Evolutionary conservation across 2,113 vertebrate genomes (phyloP), one percentile per base, ranked within the genome.

Genomic region (Lycaon pictus): DNA sequence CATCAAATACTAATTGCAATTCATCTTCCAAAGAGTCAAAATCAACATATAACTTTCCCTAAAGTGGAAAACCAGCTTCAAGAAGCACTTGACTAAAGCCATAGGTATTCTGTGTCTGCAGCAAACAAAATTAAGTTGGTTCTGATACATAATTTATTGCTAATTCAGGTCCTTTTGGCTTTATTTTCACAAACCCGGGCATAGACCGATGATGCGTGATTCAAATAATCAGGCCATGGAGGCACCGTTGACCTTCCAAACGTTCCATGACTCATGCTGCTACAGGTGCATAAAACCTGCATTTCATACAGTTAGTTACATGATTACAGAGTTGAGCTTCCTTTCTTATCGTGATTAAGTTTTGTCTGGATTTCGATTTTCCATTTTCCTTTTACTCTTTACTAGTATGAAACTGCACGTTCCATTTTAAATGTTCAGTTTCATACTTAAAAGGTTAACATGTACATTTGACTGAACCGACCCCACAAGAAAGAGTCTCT

Each of bases 1-100:
- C 95, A 96, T 93, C 72, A 87, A n/a, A 27, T 51, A 63, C 32
- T 96, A 98, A 96, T 88, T 96, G 92, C 63, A 88, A 74, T 87
- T 98, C 94, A 94, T 97, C 48, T 92, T 87, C 93, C 12, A 90
- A 90, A 92, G 25, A 74, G 17, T 76, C 71, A 88, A 87, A 96
- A 95, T 86, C 74, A 93, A 56, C 62, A 27, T 53, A 48, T 83
- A 87, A 90, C 95, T 84, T 96, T 92, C 32, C 37, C 19, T 71
- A 32, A 63, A 80, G 17, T 87, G 25, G 87, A 71, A 91, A 69
- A 69, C 2, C n/a, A 43, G 1, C 19, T 25, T 93, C 6, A 81
- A 60, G 32, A 60, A 82, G 60, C 20, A 48, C 12, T 56, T 43
- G 37, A 55, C 51, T 12, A 83, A 76, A 15, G 7, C 10, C 7